These are phyloP conservation scores for Hyperoplus immaculatus DNA, from an alignment of 2,797 vertebrate species.

Conservation along the genomic window DNA sequence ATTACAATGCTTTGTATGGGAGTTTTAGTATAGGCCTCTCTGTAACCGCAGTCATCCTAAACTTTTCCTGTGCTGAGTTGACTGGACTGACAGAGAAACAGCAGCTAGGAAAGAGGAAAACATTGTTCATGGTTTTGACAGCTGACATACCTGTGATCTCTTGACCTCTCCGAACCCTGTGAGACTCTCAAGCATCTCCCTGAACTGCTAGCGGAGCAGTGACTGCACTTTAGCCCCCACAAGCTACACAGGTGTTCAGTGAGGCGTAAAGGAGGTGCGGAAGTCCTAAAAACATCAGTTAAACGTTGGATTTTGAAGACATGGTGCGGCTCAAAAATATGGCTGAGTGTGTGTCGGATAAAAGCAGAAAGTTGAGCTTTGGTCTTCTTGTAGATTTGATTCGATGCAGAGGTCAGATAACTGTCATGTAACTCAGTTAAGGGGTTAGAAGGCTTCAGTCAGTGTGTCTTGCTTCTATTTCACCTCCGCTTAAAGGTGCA, in stretches of 20 bases:
- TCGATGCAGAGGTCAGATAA: neutral
- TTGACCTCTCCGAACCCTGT: neutral
- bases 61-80: neutral
- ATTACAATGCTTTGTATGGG: too few relatives aligned
- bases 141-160: constrained; percentile 42
- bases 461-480: neutral
- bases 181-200: constrained; percentile 4
- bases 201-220: neutral
- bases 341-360: neutral
- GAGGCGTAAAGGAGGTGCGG: constrained; percentile 7
- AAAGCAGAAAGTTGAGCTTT: neutral
- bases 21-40: constrained; percentile 16
- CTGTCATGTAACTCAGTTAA: neutral
- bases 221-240: neutral
- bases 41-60: constrained; percentile 24
- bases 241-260: neutral
- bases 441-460: neutral
- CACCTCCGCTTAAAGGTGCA: neutral
- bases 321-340: neutral
- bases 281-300: neutral
- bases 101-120: constrained; percentile 16
- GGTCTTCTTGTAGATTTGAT: neutral
- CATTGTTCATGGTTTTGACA: neutral
- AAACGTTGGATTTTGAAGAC: neutral
- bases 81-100: constrained; percentile 10